phyloP scores from a whole-genome alignment of 2,113 vertebrate species.

The Microtus montanus region DNA sequence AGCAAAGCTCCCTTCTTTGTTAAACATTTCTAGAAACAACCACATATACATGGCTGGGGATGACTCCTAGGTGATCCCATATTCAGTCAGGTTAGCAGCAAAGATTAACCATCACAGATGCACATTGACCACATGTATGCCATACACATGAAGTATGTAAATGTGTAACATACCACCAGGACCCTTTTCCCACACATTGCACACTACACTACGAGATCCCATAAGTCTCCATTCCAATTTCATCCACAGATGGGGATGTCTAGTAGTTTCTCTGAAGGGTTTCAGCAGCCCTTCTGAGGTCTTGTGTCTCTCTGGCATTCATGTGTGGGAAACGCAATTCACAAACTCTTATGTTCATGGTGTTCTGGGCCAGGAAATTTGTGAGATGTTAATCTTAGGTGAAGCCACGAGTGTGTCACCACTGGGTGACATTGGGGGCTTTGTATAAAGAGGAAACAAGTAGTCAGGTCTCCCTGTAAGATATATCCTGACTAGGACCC shows the following conservation, averaged over 20 bases:
- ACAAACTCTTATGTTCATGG: background rate
- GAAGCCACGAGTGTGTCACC: background rate
- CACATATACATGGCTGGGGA: background rate
- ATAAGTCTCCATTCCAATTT: too few species aligned
- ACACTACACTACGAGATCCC: background rate
- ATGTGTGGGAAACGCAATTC: background rate
- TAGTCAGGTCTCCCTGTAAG: background rate
- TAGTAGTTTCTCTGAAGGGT: background rate
- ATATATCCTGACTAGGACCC: too few species aligned
- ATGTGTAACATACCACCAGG: background rate
- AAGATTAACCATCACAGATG: background rate
- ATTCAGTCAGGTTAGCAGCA: too few species aligned
- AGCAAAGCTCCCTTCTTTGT: background rate
- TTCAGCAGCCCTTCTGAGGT: background rate
- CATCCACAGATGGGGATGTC: too few species aligned
- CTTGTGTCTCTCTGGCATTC: background rate
- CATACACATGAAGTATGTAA: background rate
- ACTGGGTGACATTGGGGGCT: background rate
- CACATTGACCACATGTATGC: too few species aligned
- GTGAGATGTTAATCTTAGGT: background rate
- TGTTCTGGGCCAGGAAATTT: background rate
- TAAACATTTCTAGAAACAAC: background rate
- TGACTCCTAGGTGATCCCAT: too few species aligned
- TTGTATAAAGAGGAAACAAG: background rate
- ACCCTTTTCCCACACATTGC: too few species aligned